Evolutionary conservation across 2,797 vertebrate genomes (phyloP), one percentile per base, ranked within the genome.

Genomic region (Falco novaeseelandiae): DNA sequence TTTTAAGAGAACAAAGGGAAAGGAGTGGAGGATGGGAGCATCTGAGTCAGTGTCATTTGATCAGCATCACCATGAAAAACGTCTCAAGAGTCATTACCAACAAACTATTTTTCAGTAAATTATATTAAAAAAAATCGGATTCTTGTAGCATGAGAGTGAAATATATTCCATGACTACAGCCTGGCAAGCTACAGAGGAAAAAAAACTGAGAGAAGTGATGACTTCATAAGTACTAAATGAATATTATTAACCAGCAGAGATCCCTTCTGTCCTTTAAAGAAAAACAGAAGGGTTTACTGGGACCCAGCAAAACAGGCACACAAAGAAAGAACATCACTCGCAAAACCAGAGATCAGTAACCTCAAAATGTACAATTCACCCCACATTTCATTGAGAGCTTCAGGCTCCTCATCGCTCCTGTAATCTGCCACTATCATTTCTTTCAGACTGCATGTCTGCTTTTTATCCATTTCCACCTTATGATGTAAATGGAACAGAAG

Each of bases 1-100:
- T 92, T 72, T 79, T 74, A 83, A 96, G 71, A 96, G 79, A 91
- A 96, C 61, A 83, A 87, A 93, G 27, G 46, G 52, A 55, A 67
- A 51, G 42, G 23, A 55, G 6, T 10, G 51, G 44, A 83, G 44
- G 51, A 52, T 9, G 14, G 27, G 20, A 77, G 21, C 23, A 55
- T 48, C 30, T 55, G 46, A 90, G 59, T 61, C 88, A 95, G 87
- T 61, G 89, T 80, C 91, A 90, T 94, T 84, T 77, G 26, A 17
- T 66, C 69, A 80, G 83, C 34, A 51, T 14, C 14, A 21, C 49
- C 63, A 57, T 26, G 54, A 83, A 48, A 90, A 90, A 38, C 57
- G 52, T 27, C 36, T 3, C 16, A 32, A 42, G 42, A 79, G 42
- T 70, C 49, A 78, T 61, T 49, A 91, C 10, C 10, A 78, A 71